phyloP scores from a whole-genome alignment of 92 coral and sea anemone species.

The Palythoa caribaeorum region DNA sequence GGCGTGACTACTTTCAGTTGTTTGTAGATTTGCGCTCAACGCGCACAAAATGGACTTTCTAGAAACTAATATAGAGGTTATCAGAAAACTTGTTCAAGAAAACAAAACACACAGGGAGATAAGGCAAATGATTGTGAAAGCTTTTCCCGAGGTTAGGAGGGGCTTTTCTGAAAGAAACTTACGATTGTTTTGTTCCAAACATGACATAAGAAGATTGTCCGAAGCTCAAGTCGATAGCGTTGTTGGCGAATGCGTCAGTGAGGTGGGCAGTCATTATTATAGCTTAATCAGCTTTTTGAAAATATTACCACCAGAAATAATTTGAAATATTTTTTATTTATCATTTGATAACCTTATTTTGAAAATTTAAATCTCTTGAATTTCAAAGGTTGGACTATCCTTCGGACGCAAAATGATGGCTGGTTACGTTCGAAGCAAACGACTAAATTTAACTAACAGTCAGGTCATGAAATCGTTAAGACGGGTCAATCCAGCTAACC shows the following conservation, averaged over 20 bases:
- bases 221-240: slow-evolving; percentile 47
- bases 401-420: slow-evolving; percentile 56
- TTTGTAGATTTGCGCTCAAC: neutral
- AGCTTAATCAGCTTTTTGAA: neutral
- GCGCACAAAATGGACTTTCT: neutral
- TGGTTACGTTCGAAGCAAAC: slow-evolving; percentile 44
- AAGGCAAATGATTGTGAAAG: slow-evolving; percentile 41
- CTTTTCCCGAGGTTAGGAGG: slow-evolving; percentile 56
- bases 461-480: slow-evolving; percentile 45
- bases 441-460: slow-evolving; percentile 28
- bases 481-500: slow-evolving; percentile 36
- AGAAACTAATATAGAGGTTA: slow-evolving; percentile 21
- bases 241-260: slow-evolving; percentile 49
- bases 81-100: slow-evolving; percentile 26
- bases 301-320: slow-evolving; percentile 2
- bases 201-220: slow-evolving; percentile 46
- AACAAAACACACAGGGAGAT: slow-evolving; percentile 32
- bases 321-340: neutral
- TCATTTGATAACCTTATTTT: neutral
- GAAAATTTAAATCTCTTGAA: neutral
- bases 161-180: slow-evolving; percentile 50
- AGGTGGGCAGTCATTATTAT: slow-evolving; percentile 29
- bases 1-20: neutral
- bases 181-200: slow-evolving; percentile 57
- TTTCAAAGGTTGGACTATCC: slow-evolving; percentile 44